phyloP scores from a whole-genome alignment of 2,113 vertebrate genomes.

The Antechinus stuartii region DNA sequence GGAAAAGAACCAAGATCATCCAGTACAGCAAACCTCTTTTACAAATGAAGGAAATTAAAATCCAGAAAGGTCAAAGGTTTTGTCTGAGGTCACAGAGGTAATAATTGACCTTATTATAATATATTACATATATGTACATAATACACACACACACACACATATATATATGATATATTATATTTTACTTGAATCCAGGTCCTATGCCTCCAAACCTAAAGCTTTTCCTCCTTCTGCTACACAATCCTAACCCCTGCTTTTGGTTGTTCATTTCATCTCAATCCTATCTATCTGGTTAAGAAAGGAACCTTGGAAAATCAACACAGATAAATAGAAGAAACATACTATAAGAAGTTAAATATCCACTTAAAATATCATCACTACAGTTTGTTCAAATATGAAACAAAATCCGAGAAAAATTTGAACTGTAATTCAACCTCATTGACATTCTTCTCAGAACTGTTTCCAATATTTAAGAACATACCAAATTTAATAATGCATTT shows the following conservation, averaged over 20 bases:
- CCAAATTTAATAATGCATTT: background rate
- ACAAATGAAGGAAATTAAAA: background rate
- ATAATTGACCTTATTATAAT: background rate
- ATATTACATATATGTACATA: no score
- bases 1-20: background rate
- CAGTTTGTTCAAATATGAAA: background rate
- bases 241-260: background rate
- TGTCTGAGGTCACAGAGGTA: background rate
- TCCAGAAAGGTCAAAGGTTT: background rate
- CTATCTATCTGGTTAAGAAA: background rate
- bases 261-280: background rate
- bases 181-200: background rate
- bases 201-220: background rate
- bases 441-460: background rate
- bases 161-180: no score
- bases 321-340: background rate
- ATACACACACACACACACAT: no score
- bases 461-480: background rate
- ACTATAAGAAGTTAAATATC: background rate
- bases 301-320: background rate
- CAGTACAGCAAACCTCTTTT: background rate
- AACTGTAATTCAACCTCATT: background rate
- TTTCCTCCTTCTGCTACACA: background rate
- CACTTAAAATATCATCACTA: background rate
- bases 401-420: background rate